Conservation (phyloP, 2,797 vertebrate genomes). For the Arrhamphus sclerolepis region DNA sequence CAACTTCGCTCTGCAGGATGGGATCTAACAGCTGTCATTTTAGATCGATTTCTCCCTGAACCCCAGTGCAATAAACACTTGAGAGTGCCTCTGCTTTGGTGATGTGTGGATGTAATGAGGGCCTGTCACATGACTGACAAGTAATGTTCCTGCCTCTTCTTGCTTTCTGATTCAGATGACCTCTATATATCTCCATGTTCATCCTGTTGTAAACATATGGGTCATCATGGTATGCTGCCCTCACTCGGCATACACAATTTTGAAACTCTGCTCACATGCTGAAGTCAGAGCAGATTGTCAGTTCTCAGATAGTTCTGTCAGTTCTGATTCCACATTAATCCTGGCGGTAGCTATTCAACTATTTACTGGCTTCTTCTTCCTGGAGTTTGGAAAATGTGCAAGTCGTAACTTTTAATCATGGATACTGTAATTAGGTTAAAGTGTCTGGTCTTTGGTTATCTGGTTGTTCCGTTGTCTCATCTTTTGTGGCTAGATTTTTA, state of each 20-base stretch:
- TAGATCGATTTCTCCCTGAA: constrained; percentile 71
- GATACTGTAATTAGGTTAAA: constrained; percentile 35
- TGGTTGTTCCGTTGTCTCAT: constrained; percentile 38
- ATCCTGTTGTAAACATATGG: constrained; percentile 15
- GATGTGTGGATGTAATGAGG: constrained; percentile 71
- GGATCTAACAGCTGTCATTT: constrained; percentile 77
- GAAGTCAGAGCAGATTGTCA: not conserved
- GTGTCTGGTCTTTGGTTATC: constrained; percentile 13
- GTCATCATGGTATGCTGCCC: constrained; percentile 7
- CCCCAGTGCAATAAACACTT: constrained; percentile 77
- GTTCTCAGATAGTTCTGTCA: not conserved
- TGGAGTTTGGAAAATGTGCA: not conserved
- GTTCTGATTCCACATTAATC: constrained; percentile 4
- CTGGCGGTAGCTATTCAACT: not conserved
- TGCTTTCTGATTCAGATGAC: constrained; percentile 50
- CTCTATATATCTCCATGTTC: constrained; percentile 38
- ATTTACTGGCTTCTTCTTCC: constrained; percentile 4
- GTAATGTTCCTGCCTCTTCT: constrained; percentile 52
- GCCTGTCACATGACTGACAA: constrained; percentile 71
- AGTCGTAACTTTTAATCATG: not conserved
- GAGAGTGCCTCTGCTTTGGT: constrained; percentile 62
- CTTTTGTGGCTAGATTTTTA: constrained; percentile 45
- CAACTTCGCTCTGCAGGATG: constrained; percentile 55
- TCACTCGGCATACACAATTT: not conserved
- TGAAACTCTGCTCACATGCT: not conserved